phyloP scores from a whole-genome alignment of 2,797 vertebrate genomes.

The Tauraco hartlaubi region DNA sequence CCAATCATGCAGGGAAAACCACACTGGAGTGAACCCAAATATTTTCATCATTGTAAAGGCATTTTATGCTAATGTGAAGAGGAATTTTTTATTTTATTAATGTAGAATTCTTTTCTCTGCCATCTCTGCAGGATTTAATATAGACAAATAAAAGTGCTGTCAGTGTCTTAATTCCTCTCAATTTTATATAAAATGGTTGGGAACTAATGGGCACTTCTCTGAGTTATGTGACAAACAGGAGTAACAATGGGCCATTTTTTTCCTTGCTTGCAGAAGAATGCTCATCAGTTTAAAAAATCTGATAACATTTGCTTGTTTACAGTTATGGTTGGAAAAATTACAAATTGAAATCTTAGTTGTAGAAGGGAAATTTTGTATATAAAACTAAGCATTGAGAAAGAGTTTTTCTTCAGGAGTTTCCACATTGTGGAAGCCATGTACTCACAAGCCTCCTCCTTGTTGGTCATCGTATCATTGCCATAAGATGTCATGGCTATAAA shows the following conservation, averaged over 20 bases:
- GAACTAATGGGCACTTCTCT: not conserved
- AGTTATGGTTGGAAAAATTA: not conserved
- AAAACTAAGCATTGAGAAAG: not conserved
- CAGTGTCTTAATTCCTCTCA: not conserved
- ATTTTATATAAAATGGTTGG: not conserved
- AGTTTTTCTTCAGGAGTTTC: not conserved
- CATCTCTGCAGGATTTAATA: not conserved
- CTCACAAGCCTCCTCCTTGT: not conserved
- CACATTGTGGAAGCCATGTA: not conserved
- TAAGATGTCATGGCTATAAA: not conserved
- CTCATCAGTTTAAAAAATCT: not conserved
- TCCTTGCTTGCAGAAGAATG: not conserved
- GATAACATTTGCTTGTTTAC: not conserved
- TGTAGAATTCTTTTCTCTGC: not conserved
- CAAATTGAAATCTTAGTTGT: not conserved
- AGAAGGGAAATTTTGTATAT: not conserved
- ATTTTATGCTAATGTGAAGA: not conserved
- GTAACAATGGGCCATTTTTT: not conserved
- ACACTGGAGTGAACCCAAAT: conserved; percentile 18
- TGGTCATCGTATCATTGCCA: not conserved
- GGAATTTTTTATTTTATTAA: not conserved
- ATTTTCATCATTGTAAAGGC: not conserved
- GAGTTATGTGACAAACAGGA: not conserved
- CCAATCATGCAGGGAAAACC: not conserved
- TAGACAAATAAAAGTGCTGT: not conserved